These are phyloP conservation scores for Furcifer pardalis DNA, from an alignment of 2,797 vertebrate genomes.

Conservation along the genomic window DNA sequence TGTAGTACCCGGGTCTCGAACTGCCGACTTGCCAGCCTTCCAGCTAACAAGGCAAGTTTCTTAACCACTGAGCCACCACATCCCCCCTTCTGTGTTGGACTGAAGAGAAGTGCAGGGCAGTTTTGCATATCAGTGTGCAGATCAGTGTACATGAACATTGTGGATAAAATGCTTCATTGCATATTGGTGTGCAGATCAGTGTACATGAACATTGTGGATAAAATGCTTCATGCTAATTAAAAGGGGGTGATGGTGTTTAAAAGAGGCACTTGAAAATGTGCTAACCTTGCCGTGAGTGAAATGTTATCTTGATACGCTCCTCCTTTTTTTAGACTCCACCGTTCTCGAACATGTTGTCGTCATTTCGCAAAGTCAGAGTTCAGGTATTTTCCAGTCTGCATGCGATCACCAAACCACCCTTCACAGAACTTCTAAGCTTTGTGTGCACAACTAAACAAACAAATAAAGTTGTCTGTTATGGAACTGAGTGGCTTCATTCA, in stretches of 20 bases:
- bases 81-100: too few relatives aligned
- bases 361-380: slow-evolving; percentile 89
- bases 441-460: neutral
- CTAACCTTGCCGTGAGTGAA: slow-evolving; percentile 60
- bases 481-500: slow-evolving; percentile 41
- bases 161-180: neutral
- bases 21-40: too few relatives aligned
- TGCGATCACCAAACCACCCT: slow-evolving; percentile 67
- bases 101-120: too few relatives aligned
- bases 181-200: too few relatives aligned
- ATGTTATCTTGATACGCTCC: slow-evolving; percentile 71
- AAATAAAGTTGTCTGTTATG: neutral
- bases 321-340: slow-evolving; percentile 74
- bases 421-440: slow-evolving; percentile 30
- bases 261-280: slow-evolving; percentile 5
- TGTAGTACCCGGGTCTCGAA: too few relatives aligned
- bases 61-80: too few relatives aligned
- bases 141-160: too few relatives aligned
- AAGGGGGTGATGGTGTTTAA: slow-evolving; percentile 1
- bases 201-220: too few relatives aligned
- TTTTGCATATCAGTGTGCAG: neutral
- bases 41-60: too few relatives aligned
- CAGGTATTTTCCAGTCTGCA: slow-evolving; percentile 85
- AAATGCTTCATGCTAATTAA: neutral
- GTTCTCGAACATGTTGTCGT: slow-evolving; percentile 84